phyloP scores from a whole-genome alignment of 2,888 invertebrate species.

The Cephus runcator region DNA sequence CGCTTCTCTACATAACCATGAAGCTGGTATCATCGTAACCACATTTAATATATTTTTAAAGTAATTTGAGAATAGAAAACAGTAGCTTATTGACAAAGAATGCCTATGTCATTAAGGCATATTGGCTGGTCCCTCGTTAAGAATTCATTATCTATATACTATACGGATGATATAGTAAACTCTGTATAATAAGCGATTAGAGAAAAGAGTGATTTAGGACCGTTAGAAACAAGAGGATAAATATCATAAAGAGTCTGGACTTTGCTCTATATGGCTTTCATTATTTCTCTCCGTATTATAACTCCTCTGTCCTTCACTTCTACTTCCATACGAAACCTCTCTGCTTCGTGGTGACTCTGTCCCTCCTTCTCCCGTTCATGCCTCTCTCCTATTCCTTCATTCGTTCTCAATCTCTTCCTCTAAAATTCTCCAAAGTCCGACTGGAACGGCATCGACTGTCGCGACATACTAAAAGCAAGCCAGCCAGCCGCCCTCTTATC shows the following conservation, averaged over 20 bases:
- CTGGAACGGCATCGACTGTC: conserved; percentile 21
- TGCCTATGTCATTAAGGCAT: background rate
- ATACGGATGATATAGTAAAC: background rate
- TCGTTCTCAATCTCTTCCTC: background rate
- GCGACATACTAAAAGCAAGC: conserved; percentile 36
- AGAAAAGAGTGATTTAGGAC: conserved; percentile 7
- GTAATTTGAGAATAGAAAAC: background rate
- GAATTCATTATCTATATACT: background rate
- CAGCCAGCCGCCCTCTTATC: conserved; percentile 46
- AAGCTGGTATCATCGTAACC: too few relatives aligned
- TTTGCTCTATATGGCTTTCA: background rate
- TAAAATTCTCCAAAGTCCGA: background rate
- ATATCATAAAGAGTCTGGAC: background rate
- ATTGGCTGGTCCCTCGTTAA: background rate
- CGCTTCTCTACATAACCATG: too few relatives aligned
- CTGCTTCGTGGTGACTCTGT: background rate
- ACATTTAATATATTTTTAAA: background rate
- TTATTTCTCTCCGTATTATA: background rate
- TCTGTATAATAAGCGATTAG: conserved; percentile 5
- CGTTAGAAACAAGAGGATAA: conserved; percentile 5
- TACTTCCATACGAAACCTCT: background rate
- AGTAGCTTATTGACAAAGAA: background rate
- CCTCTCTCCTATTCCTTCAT: background rate
- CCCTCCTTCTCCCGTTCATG: background rate
- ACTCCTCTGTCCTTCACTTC: background rate